Conservation (phyloP, 1,140 invertebrate genomes). For the Cotesia typhae region DNA sequence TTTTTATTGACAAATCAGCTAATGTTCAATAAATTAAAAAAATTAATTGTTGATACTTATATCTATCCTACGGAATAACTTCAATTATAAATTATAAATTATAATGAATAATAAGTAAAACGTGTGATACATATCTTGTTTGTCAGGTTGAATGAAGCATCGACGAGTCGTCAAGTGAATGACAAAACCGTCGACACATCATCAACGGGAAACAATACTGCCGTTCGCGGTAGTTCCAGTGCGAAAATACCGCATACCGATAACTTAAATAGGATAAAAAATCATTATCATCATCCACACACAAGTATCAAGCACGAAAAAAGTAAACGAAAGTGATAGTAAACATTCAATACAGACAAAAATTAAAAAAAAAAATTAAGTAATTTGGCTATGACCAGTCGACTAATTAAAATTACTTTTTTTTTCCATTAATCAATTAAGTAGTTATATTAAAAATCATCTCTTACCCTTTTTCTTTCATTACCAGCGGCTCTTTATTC, state of each 20-base stretch:
- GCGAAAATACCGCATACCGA: conserved; percentile 50
- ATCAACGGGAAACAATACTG: conserved; percentile 33
- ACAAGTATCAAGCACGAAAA: conserved; percentile 59
- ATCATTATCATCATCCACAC: conserved; percentile 54
- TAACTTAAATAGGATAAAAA: conserved; percentile 55
- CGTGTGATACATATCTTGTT: conserved; percentile 42
- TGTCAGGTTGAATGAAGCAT: conserved; percentile 61
- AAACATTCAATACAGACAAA: conserved; percentile 11
- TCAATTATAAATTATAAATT: conserved; percentile 1
- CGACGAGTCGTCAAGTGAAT: conserved; percentile 59
- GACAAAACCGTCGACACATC: conserved; percentile 53
- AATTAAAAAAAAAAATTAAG: too few relatives aligned
- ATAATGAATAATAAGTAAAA: conserved; percentile 4
- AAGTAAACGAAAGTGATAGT: conserved; percentile 59
- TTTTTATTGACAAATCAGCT: neutral
- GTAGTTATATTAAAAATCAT: too few relatives aligned
- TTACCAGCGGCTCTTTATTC: neutral
- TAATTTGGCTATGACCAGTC: conserved; percentile 1
- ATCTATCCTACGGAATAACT: neutral
- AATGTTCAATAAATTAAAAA: neutral
- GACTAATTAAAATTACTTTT: neutral
- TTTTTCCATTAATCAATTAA: conserved; percentile 8
- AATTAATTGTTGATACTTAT: conserved; percentile 18
- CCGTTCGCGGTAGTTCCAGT: conserved; percentile 45
- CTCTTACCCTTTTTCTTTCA: neutral